Evolutionary conservation across 2,888 invertebrate species (phyloP), one percentile per base, ranked within the genome.

Genomic region (Phoenoteleia sp.): DNA sequence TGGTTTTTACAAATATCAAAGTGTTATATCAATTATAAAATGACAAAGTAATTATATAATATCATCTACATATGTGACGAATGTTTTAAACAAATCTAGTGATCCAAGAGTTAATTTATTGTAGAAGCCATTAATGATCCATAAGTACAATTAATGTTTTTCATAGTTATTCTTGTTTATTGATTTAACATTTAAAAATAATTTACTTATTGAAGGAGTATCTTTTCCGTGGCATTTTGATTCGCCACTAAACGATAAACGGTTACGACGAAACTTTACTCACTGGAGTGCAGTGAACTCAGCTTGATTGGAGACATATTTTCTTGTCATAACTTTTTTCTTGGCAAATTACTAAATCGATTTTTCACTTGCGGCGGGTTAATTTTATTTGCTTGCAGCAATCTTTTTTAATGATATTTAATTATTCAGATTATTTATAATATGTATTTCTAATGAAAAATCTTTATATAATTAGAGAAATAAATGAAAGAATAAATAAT

Each of bases 271-370:
- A 66, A 76, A 76, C 66, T 76, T 76, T 6, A 45, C 54, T 56
- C 29, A 23, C 29, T 3, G 1, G 17, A 45, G 54, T 56, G 56
- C 66, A 66, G 13, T 56, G 56, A 76, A 66, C 56, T 25, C 42
- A 39, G 33, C 54, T 56, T 76, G 66, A 76, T 76, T 66, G 56
- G 66, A 76, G 75, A 76, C 75, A 76, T 56, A 64, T 66, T 64
- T 75, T 47, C 56, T 58, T 66, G 66, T 76, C 66, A 54, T 47
- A 66, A 56, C 36, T 75, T 64, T 66, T 58, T 66, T 27, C 66
- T 66, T 17, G 17, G 56, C 21, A 75, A 75, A 75, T 75, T 52
- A 66, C 29, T 56, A 29, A 75, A 66, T 75, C 75, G 64, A 49
- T 54, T 54, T 66, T 52, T 75, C 42, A 19, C 36, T 36, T 19